Conservation (phyloP, 2,888 invertebrate genomes). For the Papilio protenor region DNA sequence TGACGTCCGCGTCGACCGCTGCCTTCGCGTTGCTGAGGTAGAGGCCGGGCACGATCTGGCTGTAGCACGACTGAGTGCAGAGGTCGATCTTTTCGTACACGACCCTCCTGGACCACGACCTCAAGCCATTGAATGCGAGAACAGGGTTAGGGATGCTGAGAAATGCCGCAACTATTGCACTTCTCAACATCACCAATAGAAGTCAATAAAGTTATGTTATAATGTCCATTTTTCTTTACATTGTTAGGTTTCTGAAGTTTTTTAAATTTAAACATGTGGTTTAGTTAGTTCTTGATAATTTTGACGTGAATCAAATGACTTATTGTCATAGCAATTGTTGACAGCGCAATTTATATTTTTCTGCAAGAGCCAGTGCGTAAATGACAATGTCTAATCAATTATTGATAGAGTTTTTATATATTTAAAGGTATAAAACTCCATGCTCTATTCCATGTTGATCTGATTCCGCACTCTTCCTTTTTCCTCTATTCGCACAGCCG, state of each 20-base stretch:
- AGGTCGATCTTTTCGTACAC: conserved; percentile 74
- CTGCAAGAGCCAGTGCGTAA: conserved; percentile 44
- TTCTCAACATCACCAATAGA: conserved; percentile 68
- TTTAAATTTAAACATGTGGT: conserved; percentile 41
- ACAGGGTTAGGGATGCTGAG: conserved; percentile 71
- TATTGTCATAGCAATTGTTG: conserved; percentile 45
- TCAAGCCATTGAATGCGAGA: conserved; percentile 66
- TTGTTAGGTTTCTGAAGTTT: conserved; percentile 50
- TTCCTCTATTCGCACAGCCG: too few relatives aligned
- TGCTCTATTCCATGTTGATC: neutral
- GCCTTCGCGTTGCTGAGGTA: conserved; percentile 78
- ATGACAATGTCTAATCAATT: conserved; percentile 36
- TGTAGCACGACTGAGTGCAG: conserved; percentile 75
- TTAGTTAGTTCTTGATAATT: conserved; percentile 47
- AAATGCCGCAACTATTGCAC: conserved; percentile 69
- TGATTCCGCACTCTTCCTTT: neutral
- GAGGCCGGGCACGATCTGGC: conserved; percentile 70
- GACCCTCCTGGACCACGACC: conserved; percentile 70
- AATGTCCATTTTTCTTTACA: conserved; percentile 48
- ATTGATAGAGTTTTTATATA: conserved; percentile 32
- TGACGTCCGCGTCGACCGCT: conserved; percentile 67
- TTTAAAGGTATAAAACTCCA: neutral
- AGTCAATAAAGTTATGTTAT: conserved; percentile 63
- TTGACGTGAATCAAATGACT: conserved; percentile 52
- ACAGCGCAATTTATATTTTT: conserved; percentile 54